Base-by-base conservation (phyloP, 2,888 invertebrate genomes). In the Oscheius sp. region DNA sequence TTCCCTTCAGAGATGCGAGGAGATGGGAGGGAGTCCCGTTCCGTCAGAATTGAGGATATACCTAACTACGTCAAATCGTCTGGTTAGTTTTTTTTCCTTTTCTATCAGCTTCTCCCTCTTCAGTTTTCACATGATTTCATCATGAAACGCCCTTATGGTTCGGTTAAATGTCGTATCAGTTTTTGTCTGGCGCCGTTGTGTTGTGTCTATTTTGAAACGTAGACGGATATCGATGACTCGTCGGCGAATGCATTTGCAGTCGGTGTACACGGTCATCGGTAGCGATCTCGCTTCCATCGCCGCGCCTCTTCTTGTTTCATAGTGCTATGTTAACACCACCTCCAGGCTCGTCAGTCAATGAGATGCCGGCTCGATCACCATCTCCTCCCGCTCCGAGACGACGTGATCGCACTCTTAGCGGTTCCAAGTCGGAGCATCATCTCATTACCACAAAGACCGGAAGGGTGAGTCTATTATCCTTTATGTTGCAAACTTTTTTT, bases 391-490 rank as follows among this genome's bases (percentile, higher is more conserved):
- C 75, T 30, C 67, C 73, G 12, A 74, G 80, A 1, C 64, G 70
- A n/a, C 71, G 79, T 62, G 67, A 74, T 41, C 70, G 77, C 5
- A 80, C 77, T 3, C 67, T 77, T 65, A 75, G 80, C 51, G 80
- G 81, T 17, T 77, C 78, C 38, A 80, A 81, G 45, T 68, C 75
- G 9, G 84, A 84, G 64, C 77, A 91, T 76, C 83, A 82, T 68
- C 61, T 84, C 30, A 69, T 84, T 47, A 80, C 80, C 8, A 84
- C 82, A 9, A 80, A 78, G 32, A 72, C 71, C 36, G 84, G 84
- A 51, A 69, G 77, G 70, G 83, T 83, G 47, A 9, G 72, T 33
- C 17, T 24, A n/a, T 33, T 44, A 2, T 32, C 14, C 38, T 6
- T 33, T 28, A 30, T 51, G 24, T 14, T 36, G 50, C 14, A 33